Conservation (phyloP, 2,888 invertebrate genomes). For the Dolichomitus sp. region DNA sequence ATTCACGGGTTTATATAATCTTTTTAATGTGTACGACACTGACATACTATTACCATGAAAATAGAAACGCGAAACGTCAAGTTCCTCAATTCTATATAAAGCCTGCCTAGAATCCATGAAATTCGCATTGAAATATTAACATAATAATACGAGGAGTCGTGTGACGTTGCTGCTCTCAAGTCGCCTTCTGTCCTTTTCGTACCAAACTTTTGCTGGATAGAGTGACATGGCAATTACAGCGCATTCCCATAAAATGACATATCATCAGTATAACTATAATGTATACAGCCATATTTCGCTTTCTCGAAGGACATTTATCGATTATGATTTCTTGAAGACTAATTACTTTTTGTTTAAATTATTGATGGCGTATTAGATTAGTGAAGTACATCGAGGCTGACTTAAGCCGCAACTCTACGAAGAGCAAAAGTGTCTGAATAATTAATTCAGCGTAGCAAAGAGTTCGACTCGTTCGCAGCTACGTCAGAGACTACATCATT, state of each 20-base stretch:
- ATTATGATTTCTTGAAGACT: neutral
- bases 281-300: neutral
- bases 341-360: neutral
- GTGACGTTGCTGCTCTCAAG: neutral
- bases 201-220: slow-evolving; percentile 17
- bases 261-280: neutral
- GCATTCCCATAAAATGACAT: neutral
- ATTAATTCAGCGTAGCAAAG: neutral
- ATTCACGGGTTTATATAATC: neutral
- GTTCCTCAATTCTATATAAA: neutral
- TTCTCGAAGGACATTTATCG: neutral
- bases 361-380: neutral
- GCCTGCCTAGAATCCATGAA: slow-evolving; percentile 76
- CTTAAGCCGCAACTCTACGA: neutral
- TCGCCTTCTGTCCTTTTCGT: neutral
- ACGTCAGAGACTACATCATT: slow-evolving; percentile 5
- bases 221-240: slow-evolving; percentile 15
- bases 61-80: slow-evolving; percentile 88
- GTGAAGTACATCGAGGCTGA: neutral
- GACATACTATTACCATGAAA: slow-evolving; percentile 88
- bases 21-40: slow-evolving; percentile 30
- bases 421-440: neutral
- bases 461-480: neutral
- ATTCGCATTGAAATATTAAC: slow-evolving; percentile 57
- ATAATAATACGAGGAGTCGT: slow-evolving; percentile 54